Base-by-base conservation (phyloP, 2,797 vertebrate species). In the Pseudocheirus occidentalis region DNA sequence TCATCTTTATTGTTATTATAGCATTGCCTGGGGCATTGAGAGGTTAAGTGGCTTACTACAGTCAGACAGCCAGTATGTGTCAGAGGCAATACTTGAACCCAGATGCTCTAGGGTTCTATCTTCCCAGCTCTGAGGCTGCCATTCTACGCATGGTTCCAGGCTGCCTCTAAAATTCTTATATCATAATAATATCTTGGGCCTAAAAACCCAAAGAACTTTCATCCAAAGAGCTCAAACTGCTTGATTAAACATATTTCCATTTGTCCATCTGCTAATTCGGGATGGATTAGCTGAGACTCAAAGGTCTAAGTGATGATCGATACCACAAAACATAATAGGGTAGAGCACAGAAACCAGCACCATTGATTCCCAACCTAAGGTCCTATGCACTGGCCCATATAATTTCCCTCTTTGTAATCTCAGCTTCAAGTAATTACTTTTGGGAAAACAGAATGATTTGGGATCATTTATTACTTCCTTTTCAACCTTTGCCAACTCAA, bases 401-500 rank as follows among this genome's bases (percentile, higher is more conserved):
- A 7, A 87, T 87, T 87, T 87, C 73, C 40, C 40, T 87, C 73
- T 81, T 46, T 87, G 73, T 50, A 87, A 50, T 87, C 40, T 50
- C 40, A 87, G 73, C 40, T 87, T 50, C 73, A 87, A 87, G 46
- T 40, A 53, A 56, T 14, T 16, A 57, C 27, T n/a, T 58, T 92
- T 29, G 24, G 92, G 93, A 92, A 93, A 97, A 92, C 87, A 96
- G 73, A 97, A 93, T 11, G 54, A 73, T 93, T 40, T 91, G 55
- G 34, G 92, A 56, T 95, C 27, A 96, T 96, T 93, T 97, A 56
- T 96, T 96, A 62, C 90, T 98, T 95, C 10, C 0, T 55, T 95
- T 96, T 96, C 94, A 97, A 50, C 93, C 94, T 94, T 96, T 94
- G 93, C 97, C 95, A 97, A 94, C 89, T 59, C 91, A 87, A 96